Evolutionary conservation across 30 jellyfish, hydroid and myxozoan genomes (phyloP).

Genomic region (Rhopilema esculentum): DNA sequence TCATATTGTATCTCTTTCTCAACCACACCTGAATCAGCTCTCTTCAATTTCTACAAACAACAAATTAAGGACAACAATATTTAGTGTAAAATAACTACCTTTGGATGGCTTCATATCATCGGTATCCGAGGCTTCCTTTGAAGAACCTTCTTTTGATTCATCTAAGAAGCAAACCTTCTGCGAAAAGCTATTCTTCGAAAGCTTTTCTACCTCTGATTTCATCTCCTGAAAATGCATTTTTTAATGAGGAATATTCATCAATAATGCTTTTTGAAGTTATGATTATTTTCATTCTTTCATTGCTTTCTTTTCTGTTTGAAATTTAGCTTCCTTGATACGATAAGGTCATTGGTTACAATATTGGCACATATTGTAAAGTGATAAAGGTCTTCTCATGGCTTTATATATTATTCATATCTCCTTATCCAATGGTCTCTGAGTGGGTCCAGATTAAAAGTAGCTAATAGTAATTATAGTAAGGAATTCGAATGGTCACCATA

Average conservation of each 20-base stretch:
- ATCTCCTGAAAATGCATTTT: neutral
- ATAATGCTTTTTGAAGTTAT: neutral
- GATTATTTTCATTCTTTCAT: neutral
- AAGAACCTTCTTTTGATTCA: neutral
- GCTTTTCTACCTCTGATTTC: neutral
- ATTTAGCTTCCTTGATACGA: too few relatives aligned
- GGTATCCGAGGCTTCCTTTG: neutral
- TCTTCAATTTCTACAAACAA: neutral
- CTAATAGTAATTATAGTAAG: too few relatives aligned
- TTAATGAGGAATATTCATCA: neutral
- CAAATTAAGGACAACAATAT: neutral
- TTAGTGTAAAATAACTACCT: neutral
- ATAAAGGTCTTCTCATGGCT: too few relatives aligned
- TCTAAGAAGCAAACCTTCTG: neutral
- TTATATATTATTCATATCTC: too few relatives aligned
- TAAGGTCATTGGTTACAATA: too few relatives aligned
- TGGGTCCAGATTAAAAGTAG: too few relatives aligned
- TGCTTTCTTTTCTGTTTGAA: too few relatives aligned
- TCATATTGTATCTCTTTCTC: neutral
- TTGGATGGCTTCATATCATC: neutral
- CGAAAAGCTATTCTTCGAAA: neutral
- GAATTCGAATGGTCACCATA: too few relatives aligned
- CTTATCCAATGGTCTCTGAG: too few relatives aligned
- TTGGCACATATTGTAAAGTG: too few relatives aligned
- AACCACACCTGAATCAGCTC: neutral